These are phyloP conservation scores for Brachyhypopomus gauderio DNA, from an alignment of 2,113 vertebrate species.

Conservation along the genomic window DNA sequence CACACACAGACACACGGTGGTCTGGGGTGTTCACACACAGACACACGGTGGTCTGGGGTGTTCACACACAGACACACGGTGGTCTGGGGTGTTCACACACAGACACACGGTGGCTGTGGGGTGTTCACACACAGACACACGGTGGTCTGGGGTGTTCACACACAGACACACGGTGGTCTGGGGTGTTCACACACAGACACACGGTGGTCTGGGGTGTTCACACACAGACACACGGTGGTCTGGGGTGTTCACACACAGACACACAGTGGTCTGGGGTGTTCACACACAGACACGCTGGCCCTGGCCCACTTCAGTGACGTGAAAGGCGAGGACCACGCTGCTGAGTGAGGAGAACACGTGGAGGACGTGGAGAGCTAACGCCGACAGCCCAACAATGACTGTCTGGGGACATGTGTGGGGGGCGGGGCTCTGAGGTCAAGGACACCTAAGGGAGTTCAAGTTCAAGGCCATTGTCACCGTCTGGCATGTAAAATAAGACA, in stretches of 20 bases:
- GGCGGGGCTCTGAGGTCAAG: conserved; percentile 68
- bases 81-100: no score
- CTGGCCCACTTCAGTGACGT: conserved; percentile 55
- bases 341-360: conserved; percentile 47
- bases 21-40: conserved; percentile 62
- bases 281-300: conserved; percentile 63
- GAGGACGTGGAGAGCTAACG: conserved; percentile 70
- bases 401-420: conserved; percentile 56
- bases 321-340: conserved; percentile 49
- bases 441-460: conserved; percentile 74
- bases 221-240: conserved; percentile 62
- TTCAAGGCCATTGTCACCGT: conserved; percentile 76
- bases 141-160: no score
- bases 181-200: conserved; percentile 60
- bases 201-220: conserved; percentile 45
- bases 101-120: no score
- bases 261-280: conserved; percentile 64
- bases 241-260: conserved; percentile 64
- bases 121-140: no score
- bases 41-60: conserved; percentile 62
- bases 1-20: background rate
- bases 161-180: no score
- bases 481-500: conserved; percentile 64
- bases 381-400: conserved; percentile 76
- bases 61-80: no score